A percentile compares a stretch with the other conserved stretches of the same genome.
Conservation (phyloP, 1,140 invertebrate species). For the Melipona quadrifasciata region DNA sequence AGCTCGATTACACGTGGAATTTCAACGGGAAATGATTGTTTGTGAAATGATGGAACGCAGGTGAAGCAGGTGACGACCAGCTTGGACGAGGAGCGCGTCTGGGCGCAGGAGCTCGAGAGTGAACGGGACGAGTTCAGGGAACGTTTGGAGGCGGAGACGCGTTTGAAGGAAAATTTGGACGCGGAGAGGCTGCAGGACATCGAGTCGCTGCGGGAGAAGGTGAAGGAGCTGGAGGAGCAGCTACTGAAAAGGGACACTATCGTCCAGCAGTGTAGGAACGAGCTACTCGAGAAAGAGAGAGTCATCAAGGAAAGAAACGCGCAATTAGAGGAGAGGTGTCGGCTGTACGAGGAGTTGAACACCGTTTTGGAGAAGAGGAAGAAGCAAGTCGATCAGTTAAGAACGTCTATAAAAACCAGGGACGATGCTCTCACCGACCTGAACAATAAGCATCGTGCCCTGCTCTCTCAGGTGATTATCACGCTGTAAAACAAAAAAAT, state of each 20-base stretch:
- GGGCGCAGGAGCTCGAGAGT: conserved; percentile 76
- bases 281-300: conserved; percentile 74
- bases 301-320: conserved; percentile 74
- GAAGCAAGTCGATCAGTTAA: conserved; percentile 77
- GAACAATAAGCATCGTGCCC: conserved; percentile 76
- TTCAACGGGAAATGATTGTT: background rate
- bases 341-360: conserved; percentile 73
- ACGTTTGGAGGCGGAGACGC: conserved; percentile 70
- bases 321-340: conserved; percentile 74
- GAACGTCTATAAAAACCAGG: conserved; percentile 75
- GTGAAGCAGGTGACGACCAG: conserved; percentile 75
- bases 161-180: conserved; percentile 67
- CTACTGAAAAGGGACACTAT: conserved; percentile 72
- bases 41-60: conserved; percentile 47
- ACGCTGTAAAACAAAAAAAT: background rate
- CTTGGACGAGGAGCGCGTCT: conserved; percentile 76
- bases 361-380: conserved; percentile 76
- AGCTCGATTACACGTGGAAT: too few species aligned
- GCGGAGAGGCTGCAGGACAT: conserved; percentile 70
- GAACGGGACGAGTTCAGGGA: conserved; percentile 75
- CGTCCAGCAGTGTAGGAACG: conserved; percentile 73
- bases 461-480: conserved; percentile 74
- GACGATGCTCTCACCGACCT: conserved; percentile 78
- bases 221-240: conserved; percentile 79
- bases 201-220: conserved; percentile 68